phyloP scores from a whole-genome alignment of 2,888 invertebrate species.

The Gastrophysa polygoni region DNA sequence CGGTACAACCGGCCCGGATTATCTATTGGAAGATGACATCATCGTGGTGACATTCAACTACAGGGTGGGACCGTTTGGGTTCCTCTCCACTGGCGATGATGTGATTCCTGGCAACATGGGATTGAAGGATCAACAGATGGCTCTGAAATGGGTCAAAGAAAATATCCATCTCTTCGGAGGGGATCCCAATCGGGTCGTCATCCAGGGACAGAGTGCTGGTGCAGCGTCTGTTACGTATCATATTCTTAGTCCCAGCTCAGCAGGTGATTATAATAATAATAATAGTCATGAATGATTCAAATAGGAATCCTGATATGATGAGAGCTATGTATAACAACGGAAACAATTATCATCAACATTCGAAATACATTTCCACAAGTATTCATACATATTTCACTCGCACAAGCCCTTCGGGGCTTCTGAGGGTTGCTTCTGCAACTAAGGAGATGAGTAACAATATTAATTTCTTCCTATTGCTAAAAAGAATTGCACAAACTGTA shows the following conservation, averaged over 20 bases:
- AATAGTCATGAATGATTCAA: no score
- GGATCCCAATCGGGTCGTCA: constrained; percentile 44
- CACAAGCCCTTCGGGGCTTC: no score
- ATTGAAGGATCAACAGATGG: constrained; percentile 47
- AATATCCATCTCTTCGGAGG: constrained; percentile 50
- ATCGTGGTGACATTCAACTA: constrained; percentile 44
- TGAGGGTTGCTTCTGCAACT: no score
- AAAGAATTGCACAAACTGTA: no score
- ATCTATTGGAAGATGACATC: constrained; percentile 64
- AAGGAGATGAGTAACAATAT: no score
- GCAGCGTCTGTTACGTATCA: constrained; percentile 46
- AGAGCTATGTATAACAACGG: no score
- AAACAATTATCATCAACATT: no score
- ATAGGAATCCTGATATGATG: no score
- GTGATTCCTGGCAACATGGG: constrained; percentile 49
- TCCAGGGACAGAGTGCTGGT: constrained; percentile 49
- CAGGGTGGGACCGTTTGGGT: constrained; percentile 45
- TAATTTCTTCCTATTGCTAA: no score
- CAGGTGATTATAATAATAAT: constrained; percentile 23
- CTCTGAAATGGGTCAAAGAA: constrained; percentile 44
- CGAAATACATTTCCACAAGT: no score
- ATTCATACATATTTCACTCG: no score
- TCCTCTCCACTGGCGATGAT: constrained; percentile 47
- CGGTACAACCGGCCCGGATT: constrained; percentile 12
- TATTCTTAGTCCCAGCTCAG: constrained; percentile 32